Evolutionary conservation across 2,797 vertebrate genomes (phyloP).

Genomic region (Lutra lutra): DNA sequence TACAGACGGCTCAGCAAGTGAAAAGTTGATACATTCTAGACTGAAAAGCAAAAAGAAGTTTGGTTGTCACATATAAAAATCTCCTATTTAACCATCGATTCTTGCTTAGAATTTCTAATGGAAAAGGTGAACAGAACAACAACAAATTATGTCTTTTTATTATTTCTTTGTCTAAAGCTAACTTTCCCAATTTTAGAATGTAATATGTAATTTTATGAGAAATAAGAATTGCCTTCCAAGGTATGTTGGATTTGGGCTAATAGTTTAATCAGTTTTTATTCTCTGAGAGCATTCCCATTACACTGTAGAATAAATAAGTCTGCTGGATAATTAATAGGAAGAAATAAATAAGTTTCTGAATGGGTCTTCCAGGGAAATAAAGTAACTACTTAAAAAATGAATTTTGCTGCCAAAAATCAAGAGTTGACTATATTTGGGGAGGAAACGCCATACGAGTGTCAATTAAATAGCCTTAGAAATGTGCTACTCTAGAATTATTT

Average conservation of each 20-base stretch:
- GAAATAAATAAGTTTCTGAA: conserved; percentile 35
- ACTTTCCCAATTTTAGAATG: conserved; percentile 22
- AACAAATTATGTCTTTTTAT: neutral
- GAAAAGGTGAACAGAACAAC: neutral
- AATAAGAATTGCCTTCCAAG: neutral
- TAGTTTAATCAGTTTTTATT: conserved; percentile 49
- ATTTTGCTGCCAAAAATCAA: neutral
- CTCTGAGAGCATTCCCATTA: conserved; percentile 12
- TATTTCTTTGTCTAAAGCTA: conserved; percentile 34
- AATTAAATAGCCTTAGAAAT: neutral
- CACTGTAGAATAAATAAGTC: neutral
- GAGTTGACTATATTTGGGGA: conserved; percentile 17
- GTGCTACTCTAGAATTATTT: neutral
- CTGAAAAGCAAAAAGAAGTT: neutral
- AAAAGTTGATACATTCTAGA: conserved; percentile 23
- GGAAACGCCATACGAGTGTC: neutral
- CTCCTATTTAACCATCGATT: conserved; percentile 5
- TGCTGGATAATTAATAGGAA: neutral
- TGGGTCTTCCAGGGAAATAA: conserved; percentile 18
- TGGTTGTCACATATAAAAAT: neutral
- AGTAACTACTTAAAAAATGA: conserved; percentile 29
- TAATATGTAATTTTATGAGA: conserved; percentile 5
- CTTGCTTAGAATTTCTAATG: neutral
- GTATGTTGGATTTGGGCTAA: neutral
- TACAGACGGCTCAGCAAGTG: neutral